Conservation (phyloP, 1,140 invertebrate species). For the Drosophila ohnishii region DNA sequence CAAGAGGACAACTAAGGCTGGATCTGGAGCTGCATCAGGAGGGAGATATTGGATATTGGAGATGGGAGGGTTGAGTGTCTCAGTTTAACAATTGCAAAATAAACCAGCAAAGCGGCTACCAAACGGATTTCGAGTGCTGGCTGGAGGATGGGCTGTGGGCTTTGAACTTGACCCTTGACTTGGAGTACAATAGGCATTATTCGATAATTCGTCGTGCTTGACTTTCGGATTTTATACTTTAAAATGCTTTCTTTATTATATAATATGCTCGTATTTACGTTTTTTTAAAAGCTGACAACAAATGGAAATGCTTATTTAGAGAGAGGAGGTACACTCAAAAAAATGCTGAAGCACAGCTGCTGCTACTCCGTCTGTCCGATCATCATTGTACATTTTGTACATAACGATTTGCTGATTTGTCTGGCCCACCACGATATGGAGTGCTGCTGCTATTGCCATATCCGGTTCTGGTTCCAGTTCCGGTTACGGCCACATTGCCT, state of each 20-base stretch:
- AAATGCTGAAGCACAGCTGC: slow-evolving; percentile 47
- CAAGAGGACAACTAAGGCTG: slow-evolving; percentile 35
- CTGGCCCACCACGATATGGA: slow-evolving; percentile 32
- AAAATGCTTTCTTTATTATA: slow-evolving; percentile 68
- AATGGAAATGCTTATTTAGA: slow-evolving; percentile 75
- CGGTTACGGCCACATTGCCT: slow-evolving; percentile 20
- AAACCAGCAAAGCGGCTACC: slow-evolving; percentile 56
- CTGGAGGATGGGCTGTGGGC: slow-evolving; percentile 20
- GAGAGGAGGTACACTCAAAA: slow-evolving; percentile 78
- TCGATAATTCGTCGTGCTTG: slow-evolving; percentile 31
- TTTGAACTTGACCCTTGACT: slow-evolving; percentile 32
- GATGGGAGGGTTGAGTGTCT: slow-evolving; percentile 43
- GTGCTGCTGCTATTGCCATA: slow-evolving; percentile 32
- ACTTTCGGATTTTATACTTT: slow-evolving; percentile 41
- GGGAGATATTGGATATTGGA: not conserved
- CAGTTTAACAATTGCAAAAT: slow-evolving; percentile 77
- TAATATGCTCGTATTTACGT: slow-evolving; percentile 68
- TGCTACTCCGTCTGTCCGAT: slow-evolving; percentile 21
- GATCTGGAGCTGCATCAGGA: slow-evolving; percentile 8
- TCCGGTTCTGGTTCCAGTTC: slow-evolving; percentile 6
- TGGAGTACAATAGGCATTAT: slow-evolving; percentile 25
- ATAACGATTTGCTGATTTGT: slow-evolving; percentile 66
- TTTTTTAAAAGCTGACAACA: slow-evolving; percentile 77
- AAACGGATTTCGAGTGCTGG: slow-evolving; percentile 11
- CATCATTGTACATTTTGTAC: slow-evolving; percentile 51